Evolutionary conservation across 2,888 invertebrate genomes (phyloP), one percentile per base, ranked within the genome.

Genomic region (Lampropteryx suffumata): DNA sequence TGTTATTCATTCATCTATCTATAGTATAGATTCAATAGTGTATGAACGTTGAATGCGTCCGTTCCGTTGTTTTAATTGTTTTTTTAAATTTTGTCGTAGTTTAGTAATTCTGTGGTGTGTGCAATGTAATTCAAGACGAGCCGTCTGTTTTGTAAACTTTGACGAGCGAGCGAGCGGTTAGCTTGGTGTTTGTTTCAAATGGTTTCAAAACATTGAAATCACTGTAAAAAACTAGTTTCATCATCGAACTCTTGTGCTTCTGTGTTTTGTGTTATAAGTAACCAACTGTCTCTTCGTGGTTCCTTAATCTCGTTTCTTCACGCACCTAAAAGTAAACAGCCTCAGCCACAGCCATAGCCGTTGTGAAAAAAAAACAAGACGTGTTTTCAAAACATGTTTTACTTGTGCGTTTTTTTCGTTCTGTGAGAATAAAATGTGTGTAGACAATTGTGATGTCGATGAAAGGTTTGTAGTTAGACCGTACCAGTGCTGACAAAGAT

Each of bases 401-500:
- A 27, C 26, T 10, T 35, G 14, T 10, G 12, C n/a, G 3, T 17
- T 2, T 17, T 9, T 2, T 28, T 14, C 8, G 17, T 17, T 26
- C 10, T 26, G 42, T 33, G 39, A 33, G n/a, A 37, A 29, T 7
- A 30, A 21, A 36, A 26, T 24, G 14, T 41, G 43, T 32, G 7
- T 24, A n/a, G n/a, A n/a, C n/a, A n/a, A 30, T 45, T 17, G 17
- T 17, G 17, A n/a, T 17, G 17, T 4, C 10, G 41, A 49, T 17
- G 30, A 24, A 39, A 41, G 14, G 10, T 21, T 21, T 37, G 7
- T 7, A 53, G 26, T 26, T 6, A 7, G 7, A 35, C 21, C 8
- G 35, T 21, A 33, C 24, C 28, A 49, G 48, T 47, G 46, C 44
- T 48, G 50, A 39, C 39, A 64, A 74, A 82, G 79, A 87, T 85